Base-by-base conservation (phyloP, 1,140 invertebrate species). In the Bathynomus jamesi region DNA sequence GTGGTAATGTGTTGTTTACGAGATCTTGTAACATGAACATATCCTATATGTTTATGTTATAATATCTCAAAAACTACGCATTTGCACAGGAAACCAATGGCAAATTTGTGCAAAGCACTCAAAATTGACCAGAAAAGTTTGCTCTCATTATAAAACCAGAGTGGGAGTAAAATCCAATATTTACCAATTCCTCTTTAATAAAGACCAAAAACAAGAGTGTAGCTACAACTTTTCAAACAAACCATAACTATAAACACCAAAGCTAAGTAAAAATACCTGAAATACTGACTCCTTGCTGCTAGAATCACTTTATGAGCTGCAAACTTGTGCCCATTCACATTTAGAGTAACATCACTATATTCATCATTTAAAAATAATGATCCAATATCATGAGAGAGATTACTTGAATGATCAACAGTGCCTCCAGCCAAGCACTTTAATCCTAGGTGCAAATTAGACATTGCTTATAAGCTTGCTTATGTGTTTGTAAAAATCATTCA, bases 251-350 rank as follows among this genome's bases (percentile, higher is more conserved):
- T 40, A 40, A 8, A 17, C 32, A 17, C 32, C 8, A 24, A 65
- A 17, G 28, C 64, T 63, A 63, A 21, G 28, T 8, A 63, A n/a
- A n/a, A 29, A 27, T 32, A 69, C 67, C 67, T 61, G 53, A 69
- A 69, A 28, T 69, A 69, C 10, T 69, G 53, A 29, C 67, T 69
- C 28, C 67, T 46, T 28, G 67, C 7, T 28, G 67, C 67, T 4
- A 99, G 84, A 72, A 98, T 93, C 1, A 94, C 90, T 80, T 90
- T 91, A 82, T 99, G 96, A 29, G 91, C 93, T 73, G 89, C 89
- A 76, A 99, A 90, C 71, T 85, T 84, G 78, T 91, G 86, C 67
- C 89, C 89, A 82, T 94, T 92, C 27, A 99, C 93, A 53, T 95
- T 83, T 28, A 99, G 84, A 7, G 89, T 90, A 10, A 98, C 88